A percentile compares a stretch with the other conserved stretches of the same genome.
Evolutionary conservation across 2,797 vertebrate genomes (phyloP).

Genomic region (Esox masquinongy): DNA sequence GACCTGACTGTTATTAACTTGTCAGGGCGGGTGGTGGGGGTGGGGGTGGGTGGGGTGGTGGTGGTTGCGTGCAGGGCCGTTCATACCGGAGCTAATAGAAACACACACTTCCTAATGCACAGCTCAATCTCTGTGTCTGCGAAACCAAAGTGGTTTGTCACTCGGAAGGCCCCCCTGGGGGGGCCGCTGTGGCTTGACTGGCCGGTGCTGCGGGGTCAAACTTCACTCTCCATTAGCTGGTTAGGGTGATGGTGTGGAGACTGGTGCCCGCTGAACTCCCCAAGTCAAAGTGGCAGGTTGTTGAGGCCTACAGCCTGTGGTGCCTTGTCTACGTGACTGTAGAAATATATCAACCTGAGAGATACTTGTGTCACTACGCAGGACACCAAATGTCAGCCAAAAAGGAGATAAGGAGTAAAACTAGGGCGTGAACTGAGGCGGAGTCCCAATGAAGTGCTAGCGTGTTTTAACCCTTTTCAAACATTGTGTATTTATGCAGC

Average conservation of each 20-base stretch:
- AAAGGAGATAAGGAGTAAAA: not conserved
- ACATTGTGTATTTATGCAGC: too few species aligned
- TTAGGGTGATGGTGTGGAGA: not conserved
- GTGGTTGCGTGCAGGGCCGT: not conserved
- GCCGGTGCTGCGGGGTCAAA: not conserved
- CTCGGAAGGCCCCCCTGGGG: not conserved
- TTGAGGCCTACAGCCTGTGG: not conserved
- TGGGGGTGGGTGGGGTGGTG: too few species aligned
- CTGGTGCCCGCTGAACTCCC: not conserved
- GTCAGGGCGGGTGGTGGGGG: not conserved
- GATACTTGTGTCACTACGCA: not conserved
- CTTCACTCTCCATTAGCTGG: conserved; percentile 3
- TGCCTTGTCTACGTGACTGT: not conserved
- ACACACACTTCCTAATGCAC: not conserved
- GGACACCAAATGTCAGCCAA: not conserved
- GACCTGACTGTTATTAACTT: conserved; percentile 2
- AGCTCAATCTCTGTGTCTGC: not conserved
- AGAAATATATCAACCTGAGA: not conserved
- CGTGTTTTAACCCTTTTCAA: too few species aligned
- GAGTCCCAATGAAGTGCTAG: too few species aligned
- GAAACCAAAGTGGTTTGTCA: not conserved
- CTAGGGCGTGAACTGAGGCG: too few species aligned
- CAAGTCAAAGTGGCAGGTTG: not conserved
- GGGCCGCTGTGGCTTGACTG: not conserved
- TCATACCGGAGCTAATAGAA: not conserved